phyloP scores from a whole-genome alignment of 2,113 vertebrate genomes.

The Brachyhypopomus gauderio region DNA sequence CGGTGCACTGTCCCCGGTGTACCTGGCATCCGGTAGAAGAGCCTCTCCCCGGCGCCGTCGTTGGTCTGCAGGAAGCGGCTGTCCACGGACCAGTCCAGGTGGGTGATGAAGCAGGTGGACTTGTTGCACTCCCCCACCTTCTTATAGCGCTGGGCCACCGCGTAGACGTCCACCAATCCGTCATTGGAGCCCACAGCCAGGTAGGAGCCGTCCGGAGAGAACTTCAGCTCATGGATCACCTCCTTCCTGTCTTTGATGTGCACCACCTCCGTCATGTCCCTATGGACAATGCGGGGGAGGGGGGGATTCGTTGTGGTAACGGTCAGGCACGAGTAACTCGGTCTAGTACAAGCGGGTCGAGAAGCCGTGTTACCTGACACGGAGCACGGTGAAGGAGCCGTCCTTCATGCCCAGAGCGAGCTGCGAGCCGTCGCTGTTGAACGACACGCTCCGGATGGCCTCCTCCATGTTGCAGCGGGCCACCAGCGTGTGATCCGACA shows the following conservation, averaged over 20 bases:
- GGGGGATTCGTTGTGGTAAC: neutral
- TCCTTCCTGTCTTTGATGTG: conserved; percentile 97
- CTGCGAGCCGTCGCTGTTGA: conserved; percentile 92
- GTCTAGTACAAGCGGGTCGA: neutral
- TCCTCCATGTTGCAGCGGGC: conserved; percentile 98
- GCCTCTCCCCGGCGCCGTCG: conserved; percentile 86
- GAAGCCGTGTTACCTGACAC: conserved; percentile 80
- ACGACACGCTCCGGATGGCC: conserved; percentile 88
- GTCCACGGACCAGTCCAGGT: conserved; percentile 97
- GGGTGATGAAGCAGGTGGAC: conserved; percentile 91
- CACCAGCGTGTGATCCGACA: conserved; percentile 90
- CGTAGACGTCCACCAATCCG: conserved; percentile 89
- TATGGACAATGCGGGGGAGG: conserved; percentile 52
- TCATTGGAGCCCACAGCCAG: conserved; percentile 97
- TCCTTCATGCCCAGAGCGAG: conserved; percentile 97
- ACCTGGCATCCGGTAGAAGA: conserved; percentile 98
- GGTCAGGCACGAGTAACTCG: neutral
- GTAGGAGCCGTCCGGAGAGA: conserved; percentile 91
- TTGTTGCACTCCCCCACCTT: conserved; percentile 94
- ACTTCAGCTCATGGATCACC: conserved; percentile 97
- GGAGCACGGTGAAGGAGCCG: conserved; percentile 95
- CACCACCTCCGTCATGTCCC: conserved; percentile 98
- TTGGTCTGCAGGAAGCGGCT: conserved; percentile 95
- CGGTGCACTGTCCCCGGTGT: neutral
- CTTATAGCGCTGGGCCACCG: conserved; percentile 91